phyloP scores from a whole-genome alignment of 2,888 invertebrate species.

The Ophion ventricosus region DNA sequence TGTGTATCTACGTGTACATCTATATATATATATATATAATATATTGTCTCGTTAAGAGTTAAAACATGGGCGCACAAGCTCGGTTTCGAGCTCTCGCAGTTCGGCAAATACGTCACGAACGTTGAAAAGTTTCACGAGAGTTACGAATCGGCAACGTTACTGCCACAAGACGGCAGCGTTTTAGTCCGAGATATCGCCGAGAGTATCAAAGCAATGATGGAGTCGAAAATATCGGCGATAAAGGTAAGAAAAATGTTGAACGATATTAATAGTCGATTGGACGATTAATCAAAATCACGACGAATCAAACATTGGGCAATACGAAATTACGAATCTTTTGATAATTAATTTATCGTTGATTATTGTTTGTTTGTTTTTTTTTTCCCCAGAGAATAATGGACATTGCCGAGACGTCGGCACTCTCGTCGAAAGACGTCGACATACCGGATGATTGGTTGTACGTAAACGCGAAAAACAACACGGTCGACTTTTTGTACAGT shows the following conservation, averaged over 20 bases:
- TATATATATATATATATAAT: not conserved
- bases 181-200: slow-evolving; percentile 93
- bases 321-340: not conserved
- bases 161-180: slow-evolving; percentile 90
- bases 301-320: not conserved
- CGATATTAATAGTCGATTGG: not conserved
- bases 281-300: not conserved
- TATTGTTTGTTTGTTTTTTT: slow-evolving; percentile 45
- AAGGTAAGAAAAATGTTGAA: slow-evolving; percentile 84
- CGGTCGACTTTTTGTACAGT: slow-evolving; percentile 88
- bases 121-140: slow-evolving; percentile 92
- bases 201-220: slow-evolving; percentile 94
- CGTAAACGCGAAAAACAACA: slow-evolving; percentile 82
- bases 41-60: slow-evolving; percentile 84
- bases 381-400: slow-evolving; percentile 91
- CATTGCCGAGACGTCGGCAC: slow-evolving; percentile 92
- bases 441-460: slow-evolving; percentile 76
- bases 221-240: slow-evolving; percentile 94
- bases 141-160: slow-evolving; percentile 91
- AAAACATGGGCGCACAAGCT: slow-evolving; percentile 93
- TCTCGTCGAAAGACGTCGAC: slow-evolving; percentile 83
- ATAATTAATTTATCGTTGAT: not conserved
- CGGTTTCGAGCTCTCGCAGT: slow-evolving; percentile 91
- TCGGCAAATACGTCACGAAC: slow-evolving; percentile 92
- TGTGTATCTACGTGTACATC: not conserved